These are phyloP conservation scores for Chrysotoxum bicinctum DNA, from an alignment of 2,888 invertebrate species.

Conservation along the genomic window DNA sequence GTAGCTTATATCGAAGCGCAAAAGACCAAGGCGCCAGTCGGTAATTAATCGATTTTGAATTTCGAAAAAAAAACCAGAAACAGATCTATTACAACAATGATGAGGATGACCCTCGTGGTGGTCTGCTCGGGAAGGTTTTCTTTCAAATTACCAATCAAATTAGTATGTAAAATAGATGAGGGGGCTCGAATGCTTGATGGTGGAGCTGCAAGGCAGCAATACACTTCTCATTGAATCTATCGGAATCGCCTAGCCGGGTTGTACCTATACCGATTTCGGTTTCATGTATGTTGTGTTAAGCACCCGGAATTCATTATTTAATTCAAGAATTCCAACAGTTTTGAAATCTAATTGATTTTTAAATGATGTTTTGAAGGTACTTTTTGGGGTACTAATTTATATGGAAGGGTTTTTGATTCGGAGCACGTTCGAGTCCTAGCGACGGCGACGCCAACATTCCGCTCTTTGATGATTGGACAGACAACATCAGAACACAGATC, in stretches of 20 bases:
- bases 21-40: conserved; percentile 62
- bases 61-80: conserved; percentile 11
- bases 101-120: conserved; percentile 39
- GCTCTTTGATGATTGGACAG: conserved; percentile 20
- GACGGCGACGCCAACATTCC: conserved; percentile 67
- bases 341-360: conserved; percentile 59
- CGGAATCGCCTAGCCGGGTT: not conserved
- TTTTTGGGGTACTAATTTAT: conserved; percentile 56
- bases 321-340: conserved; percentile 14
- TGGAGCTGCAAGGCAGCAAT: conserved; percentile 1
- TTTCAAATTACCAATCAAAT: conserved; percentile 34
- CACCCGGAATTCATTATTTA: conserved; percentile 60
- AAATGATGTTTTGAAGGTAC: conserved; percentile 55
- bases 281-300: conserved; percentile 6
- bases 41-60: conserved; percentile 66
- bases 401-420: conserved; percentile 24
- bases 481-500: conserved; percentile 2
- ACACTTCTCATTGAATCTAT: conserved; percentile 41
- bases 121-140: conserved; percentile 26
- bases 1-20: conserved; percentile 52
- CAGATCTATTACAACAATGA: conserved; percentile 42
- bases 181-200: not conserved
- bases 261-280: conserved; percentile 3
- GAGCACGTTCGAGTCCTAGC: conserved; percentile 62
- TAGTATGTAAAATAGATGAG: conserved; percentile 68